A percentile compares a stretch with the other conserved stretches of the same genome.
phyloP scores from a whole-genome alignment of 2,888 invertebrate genomes.

The Hirtodrosophila confusa region DNA sequence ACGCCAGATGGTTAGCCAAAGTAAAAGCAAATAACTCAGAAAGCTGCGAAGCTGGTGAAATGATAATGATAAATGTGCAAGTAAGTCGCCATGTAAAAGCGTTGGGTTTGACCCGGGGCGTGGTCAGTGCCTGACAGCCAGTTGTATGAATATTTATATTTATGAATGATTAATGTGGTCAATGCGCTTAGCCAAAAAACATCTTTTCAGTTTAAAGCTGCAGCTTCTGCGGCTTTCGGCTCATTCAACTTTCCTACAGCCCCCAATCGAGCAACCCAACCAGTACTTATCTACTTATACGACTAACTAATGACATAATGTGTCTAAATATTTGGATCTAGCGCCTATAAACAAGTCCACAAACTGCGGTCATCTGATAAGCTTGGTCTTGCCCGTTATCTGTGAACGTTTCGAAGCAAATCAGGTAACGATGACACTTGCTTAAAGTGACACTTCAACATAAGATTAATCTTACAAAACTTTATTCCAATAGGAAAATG shows the following conservation, averaged over 20 bases:
- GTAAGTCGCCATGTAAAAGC: slow-evolving; percentile 2
- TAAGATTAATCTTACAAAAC: slow-evolving; percentile 1
- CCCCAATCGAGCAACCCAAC: too few species aligned
- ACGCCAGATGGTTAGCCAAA: slow-evolving; percentile 16
- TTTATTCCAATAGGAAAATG: too few species aligned
- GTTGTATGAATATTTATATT: slow-evolving; percentile 70
- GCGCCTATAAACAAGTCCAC: slow-evolving; percentile 48
- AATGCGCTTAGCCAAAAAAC: slow-evolving; percentile 13
- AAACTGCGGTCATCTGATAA: slow-evolving; percentile 53
- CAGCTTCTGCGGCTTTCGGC: slow-evolving; percentile 21
- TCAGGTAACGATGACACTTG: slow-evolving; percentile 13
- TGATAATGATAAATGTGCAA: slow-evolving; percentile 71
- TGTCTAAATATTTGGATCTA: slow-evolving; percentile 60
- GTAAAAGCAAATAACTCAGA: slow-evolving; percentile 15
- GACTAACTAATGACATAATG: slow-evolving; percentile 52
- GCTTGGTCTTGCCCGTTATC: slow-evolving; percentile 31
- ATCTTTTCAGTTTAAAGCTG: slow-evolving; percentile 18
- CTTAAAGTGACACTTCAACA: not conserved
- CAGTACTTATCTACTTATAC: slow-evolving; percentile 15
- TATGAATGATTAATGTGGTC: slow-evolving; percentile 72
- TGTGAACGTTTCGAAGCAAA: slow-evolving; percentile 1
- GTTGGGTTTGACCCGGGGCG: slow-evolving; percentile 10
- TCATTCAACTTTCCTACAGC: slow-evolving; percentile 10
- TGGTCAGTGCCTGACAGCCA: slow-evolving; percentile 21
- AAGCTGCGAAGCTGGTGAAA: slow-evolving; percentile 52